These are phyloP conservation scores for Venturia canescens DNA, from an alignment of 1,140 invertebrate species.

Conservation along the genomic window DNA sequence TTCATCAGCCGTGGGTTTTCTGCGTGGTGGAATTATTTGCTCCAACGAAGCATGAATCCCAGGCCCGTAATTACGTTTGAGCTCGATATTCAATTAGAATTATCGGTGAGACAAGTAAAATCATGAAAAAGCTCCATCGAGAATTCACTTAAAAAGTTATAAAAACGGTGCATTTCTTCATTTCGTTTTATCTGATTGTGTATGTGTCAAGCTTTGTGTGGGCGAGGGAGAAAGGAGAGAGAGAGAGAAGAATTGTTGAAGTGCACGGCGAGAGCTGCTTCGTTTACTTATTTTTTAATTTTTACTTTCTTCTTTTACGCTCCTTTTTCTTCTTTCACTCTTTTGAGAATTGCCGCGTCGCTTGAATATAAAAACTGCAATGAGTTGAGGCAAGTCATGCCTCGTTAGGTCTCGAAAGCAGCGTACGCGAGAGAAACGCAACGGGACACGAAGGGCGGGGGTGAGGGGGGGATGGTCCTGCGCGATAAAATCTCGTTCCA, in stretches of 20 bases:
- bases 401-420: slow-evolving; percentile 25
- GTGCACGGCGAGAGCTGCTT: slow-evolving; percentile 23
- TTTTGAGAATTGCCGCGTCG: slow-evolving; percentile 27
- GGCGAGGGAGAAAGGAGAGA: slow-evolving; percentile 10
- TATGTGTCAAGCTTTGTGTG: slow-evolving; percentile 34
- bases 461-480: not conserved
- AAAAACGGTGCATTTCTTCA: slow-evolving; percentile 29
- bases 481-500: slow-evolving; percentile 32
- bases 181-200: not conserved
- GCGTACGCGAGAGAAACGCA: not conserved
- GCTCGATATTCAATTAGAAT: slow-evolving; percentile 78
- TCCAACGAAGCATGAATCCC: slow-evolving; percentile 76
- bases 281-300: slow-evolving; percentile 1
- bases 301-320: not conserved
- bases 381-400: slow-evolving; percentile 34
- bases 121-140: not conserved
- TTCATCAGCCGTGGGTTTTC: slow-evolving; percentile 49
- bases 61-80: slow-evolving; percentile 76
- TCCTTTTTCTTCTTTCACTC: not conserved
- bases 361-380: slow-evolving; percentile 43
- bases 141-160: slow-evolving; percentile 46
- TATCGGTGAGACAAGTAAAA: slow-evolving; percentile 61
- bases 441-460: not conserved
- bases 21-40: slow-evolving; percentile 77
- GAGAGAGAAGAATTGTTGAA: slow-evolving; percentile 31